Conservation (phyloP, 2,113 vertebrate genomes). For the Hypomesus transpacificus region DNA sequence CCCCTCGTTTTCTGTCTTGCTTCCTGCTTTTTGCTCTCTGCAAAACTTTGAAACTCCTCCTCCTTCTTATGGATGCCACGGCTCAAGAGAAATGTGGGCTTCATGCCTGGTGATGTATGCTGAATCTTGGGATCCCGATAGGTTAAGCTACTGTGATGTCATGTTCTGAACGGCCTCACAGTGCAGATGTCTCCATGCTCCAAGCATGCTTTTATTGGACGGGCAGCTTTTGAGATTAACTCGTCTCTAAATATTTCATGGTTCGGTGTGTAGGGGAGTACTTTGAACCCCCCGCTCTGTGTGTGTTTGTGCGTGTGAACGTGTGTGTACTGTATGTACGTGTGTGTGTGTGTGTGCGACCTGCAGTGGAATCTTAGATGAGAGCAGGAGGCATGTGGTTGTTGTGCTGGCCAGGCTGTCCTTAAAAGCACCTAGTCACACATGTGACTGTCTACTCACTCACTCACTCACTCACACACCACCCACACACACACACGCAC, state of each 20-base stretch:
- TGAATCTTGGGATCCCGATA: no score
- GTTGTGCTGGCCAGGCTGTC: background rate
- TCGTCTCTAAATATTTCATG: background rate
- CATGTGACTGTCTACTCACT: background rate
- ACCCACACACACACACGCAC: background rate
- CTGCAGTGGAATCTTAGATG: background rate
- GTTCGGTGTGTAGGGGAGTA: background rate
- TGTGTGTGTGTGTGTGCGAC: background rate
- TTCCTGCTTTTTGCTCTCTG: slow-evolving; percentile 6
- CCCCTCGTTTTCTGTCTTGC: background rate
- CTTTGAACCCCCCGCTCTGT: background rate
- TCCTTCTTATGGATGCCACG: background rate
- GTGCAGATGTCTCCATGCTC: background rate
- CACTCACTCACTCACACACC: background rate
- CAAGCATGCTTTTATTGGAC: background rate
- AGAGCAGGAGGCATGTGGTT: background rate
- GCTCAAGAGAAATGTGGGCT: background rate
- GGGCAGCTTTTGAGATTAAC: background rate
- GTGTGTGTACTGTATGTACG: background rate
- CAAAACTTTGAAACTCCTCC: background rate
- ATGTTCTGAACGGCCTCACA: background rate
- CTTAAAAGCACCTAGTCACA: background rate
- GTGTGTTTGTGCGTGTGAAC: background rate
- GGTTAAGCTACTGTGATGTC: no score
- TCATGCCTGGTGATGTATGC: no score